Percentiles rank a stretch among this genome's conserved stretches.
These are phyloP conservation scores for Gisinianus flammeolus DNA, from an alignment of 2,888 invertebrate genomes.

Conservation along the genomic window DNA sequence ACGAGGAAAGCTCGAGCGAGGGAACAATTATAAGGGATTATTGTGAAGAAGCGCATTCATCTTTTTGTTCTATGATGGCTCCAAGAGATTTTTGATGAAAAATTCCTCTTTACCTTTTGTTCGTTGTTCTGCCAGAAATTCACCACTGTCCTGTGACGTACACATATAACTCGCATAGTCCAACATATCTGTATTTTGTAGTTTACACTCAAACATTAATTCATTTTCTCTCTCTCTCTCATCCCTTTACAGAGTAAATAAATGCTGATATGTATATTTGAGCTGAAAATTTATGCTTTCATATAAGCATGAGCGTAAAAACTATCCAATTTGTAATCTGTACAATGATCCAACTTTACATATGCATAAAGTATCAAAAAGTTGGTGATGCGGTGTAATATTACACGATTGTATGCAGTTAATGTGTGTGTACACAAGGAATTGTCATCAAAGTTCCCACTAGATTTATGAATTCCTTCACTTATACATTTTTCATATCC, in stretches of 20 bases:
- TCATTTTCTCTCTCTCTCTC: not conserved
- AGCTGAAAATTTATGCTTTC: not conserved
- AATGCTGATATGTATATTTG: not conserved
- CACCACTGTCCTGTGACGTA: not conserved
- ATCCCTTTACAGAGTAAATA: not conserved
- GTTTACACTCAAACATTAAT: not conserved
- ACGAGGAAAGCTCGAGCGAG: not conserved
- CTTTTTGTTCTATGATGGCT: constrained; percentile 22
- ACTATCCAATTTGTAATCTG: not conserved
- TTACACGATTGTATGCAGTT: not conserved
- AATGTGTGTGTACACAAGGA: not conserved
- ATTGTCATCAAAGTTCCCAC: not conserved
- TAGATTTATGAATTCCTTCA: not conserved
- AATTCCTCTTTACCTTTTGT: constrained; percentile 33
- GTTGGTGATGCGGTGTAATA: not conserved
- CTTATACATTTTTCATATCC: not conserved
- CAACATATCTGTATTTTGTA: not conserved
- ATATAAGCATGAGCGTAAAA: not conserved
- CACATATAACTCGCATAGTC: not conserved
- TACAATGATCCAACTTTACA: not conserved
- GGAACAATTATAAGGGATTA: not conserved
- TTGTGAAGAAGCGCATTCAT: not conserved
- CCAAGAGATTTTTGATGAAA: constrained; percentile 33
- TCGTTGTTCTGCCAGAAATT: constrained; percentile 24
- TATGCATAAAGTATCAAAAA: not conserved